A percentile compares a stretch with the other conserved stretches of the same genome.
Evolutionary conservation across 2,888 invertebrate species (phyloP).

Genomic region (Craniophora ligustri): DNA sequence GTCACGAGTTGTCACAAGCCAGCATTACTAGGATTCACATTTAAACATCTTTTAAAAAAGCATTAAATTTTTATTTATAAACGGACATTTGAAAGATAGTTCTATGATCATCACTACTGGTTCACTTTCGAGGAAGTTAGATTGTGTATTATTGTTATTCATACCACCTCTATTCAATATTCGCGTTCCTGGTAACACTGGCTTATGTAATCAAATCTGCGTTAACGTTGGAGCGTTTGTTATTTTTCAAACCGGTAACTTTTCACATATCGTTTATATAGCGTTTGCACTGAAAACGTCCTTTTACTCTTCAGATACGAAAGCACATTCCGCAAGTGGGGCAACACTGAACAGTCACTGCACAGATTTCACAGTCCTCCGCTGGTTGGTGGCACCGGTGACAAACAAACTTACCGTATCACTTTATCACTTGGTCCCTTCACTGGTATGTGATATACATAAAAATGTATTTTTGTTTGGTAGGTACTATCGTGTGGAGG

Average conservation of each 20-base stretch:
- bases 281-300: conserved; percentile 61
- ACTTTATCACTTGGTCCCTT: conserved; percentile 87
- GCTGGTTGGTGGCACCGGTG: conserved; percentile 71
- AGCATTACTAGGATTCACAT: conserved; percentile 48
- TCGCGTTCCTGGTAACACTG: conserved; percentile 77
- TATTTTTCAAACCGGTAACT: conserved; percentile 51
- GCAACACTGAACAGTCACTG: conserved; percentile 83
- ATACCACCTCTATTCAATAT: conserved; percentile 40
- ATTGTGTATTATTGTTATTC: conserved; percentile 20
- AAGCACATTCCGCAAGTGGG: conserved; percentile 61
- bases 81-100: conserved; percentile 4
- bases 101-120: too few relatives aligned
- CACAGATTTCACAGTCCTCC: conserved; percentile 81
- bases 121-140: conserved; percentile 12
- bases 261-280: conserved; percentile 55
- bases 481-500: conserved; percentile 82
- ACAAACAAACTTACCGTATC: conserved; percentile 84
- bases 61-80: conserved; percentile 13
- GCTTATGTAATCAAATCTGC: conserved; percentile 61
- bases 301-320: conserved; percentile 68
- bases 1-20: conserved; percentile 43
- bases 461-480: conserved; percentile 73
- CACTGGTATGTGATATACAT: conserved; percentile 74
- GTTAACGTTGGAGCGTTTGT: conserved; percentile 52
- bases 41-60: not conserved